Conservation (phyloP, 1,140 invertebrate genomes). For the Proctacanthus coquilletti region DNA sequence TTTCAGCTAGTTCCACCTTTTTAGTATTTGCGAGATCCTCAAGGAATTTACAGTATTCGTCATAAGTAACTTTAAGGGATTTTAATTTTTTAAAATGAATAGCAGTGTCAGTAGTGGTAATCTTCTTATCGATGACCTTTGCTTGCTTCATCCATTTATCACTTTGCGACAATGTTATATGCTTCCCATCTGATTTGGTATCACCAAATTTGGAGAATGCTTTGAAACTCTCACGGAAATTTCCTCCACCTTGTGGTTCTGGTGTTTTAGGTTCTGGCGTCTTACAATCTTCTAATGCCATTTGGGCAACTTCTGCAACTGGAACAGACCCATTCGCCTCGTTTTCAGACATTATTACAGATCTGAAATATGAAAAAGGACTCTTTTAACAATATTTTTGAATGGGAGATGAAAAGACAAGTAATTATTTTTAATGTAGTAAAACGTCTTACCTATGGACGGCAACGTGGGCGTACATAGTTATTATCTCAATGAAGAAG, state of each 20-base stretch:
- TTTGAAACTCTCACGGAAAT: slow-evolving; percentile 37
- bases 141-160: slow-evolving; percentile 95
- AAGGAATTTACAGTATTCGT: slow-evolving; percentile 67
- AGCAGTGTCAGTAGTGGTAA: slow-evolving; percentile 77
- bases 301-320: slow-evolving; percentile 17
- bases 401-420: not conserved
- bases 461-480: slow-evolving; percentile 3
- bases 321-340: slow-evolving; percentile 7
- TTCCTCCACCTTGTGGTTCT: slow-evolving; percentile 15
- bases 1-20: slow-evolving; percentile 54
- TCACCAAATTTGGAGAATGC: slow-evolving; percentile 80
- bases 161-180: slow-evolving; percentile 72
- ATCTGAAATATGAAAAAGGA: slow-evolving; percentile 2
- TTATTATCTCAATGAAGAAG: too few species aligned
- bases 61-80: slow-evolving; percentile 49
- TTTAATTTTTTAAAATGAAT: slow-evolving; percentile 83
- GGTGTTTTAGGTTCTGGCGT: not conserved
- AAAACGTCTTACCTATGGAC: slow-evolving; percentile 2
- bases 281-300: slow-evolving; percentile 18
- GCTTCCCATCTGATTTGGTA: slow-evolving; percentile 68
- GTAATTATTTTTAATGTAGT: not conserved
- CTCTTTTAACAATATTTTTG: not conserved
- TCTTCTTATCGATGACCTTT: slow-evolving; percentile 81
- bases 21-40: slow-evolving; percentile 68
- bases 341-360: slow-evolving; percentile 4